Conservation (phyloP, 1,140 invertebrate species). For the Pseudomyrmex flavicornis region DNA sequence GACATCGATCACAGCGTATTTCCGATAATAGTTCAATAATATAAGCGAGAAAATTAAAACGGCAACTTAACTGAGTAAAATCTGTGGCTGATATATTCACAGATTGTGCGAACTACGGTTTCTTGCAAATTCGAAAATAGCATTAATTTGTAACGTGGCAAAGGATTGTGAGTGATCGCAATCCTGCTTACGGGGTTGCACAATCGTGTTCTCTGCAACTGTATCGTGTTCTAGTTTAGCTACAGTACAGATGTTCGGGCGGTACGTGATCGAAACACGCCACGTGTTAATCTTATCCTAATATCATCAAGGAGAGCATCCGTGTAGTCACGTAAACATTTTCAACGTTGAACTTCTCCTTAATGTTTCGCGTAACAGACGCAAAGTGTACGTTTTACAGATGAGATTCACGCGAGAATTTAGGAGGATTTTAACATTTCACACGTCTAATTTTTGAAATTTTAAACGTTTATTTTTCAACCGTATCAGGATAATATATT, state of each 20-base stretch:
- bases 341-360: neutral
- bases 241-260: slow-evolving; percentile 2
- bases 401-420: too few relatives aligned
- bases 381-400: too few relatives aligned
- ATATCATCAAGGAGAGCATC: slow-evolving; percentile 8
- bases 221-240: slow-evolving; percentile 34
- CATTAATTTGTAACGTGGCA: slow-evolving; percentile 24
- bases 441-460: too few relatives aligned
- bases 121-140: slow-evolving; percentile 17
- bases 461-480: too few relatives aligned
- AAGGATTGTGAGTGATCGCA: slow-evolving; percentile 36
- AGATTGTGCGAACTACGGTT: slow-evolving; percentile 4
- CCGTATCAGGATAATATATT: too few relatives aligned
- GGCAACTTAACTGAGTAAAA: too few relatives aligned
- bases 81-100: neutral
- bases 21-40: too few relatives aligned
- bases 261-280: slow-evolving; percentile 1
- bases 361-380: neutral
- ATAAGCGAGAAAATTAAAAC: too few relatives aligned
- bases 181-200: neutral
- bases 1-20: too few relatives aligned
- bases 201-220: slow-evolving; percentile 3
- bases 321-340: neutral
- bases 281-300: slow-evolving; percentile 23
- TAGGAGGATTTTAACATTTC: too few relatives aligned